A percentile compares a stretch with the other conserved stretches of the same genome.
Evolutionary conservation across 2,888 invertebrate genomes (phyloP).

Genomic region (Lochmaea capreae): DNA sequence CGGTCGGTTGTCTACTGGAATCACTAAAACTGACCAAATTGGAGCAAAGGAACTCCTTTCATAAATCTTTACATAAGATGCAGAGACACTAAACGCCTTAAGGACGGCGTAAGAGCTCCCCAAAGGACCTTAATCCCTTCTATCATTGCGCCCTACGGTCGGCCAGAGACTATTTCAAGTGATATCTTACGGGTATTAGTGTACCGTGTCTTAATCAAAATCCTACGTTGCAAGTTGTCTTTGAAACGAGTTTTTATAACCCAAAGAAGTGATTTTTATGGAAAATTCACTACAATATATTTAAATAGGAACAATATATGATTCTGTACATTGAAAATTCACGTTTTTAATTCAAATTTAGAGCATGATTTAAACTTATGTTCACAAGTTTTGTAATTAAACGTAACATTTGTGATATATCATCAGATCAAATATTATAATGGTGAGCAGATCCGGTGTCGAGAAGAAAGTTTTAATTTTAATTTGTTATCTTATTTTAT

Average conservation of each 20-base stretch:
- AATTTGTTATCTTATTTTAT: too few species aligned
- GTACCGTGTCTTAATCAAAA: constrained; percentile 37
- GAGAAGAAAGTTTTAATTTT: too few species aligned
- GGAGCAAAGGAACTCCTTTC: constrained; percentile 48
- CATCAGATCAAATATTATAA: too few species aligned
- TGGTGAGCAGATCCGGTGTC: too few species aligned
- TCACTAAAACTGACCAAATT: constrained; percentile 56
- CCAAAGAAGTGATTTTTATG: neutral
- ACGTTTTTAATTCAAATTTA: neutral
- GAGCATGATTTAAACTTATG: too few species aligned
- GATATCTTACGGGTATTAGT: constrained; percentile 47
- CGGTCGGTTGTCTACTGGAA: constrained; percentile 44
- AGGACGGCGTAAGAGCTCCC: constrained; percentile 55
- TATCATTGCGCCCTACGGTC: constrained; percentile 57
- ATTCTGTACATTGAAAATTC: too few species aligned
- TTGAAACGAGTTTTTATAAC: neutral
- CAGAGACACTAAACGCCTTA: constrained; percentile 57
- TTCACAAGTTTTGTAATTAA: too few species aligned
- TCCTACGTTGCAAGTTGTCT: constrained; percentile 1
- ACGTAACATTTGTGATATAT: too few species aligned
- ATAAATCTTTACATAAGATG: constrained; percentile 62
- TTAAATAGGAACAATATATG: neutral
- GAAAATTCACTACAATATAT: neutral
- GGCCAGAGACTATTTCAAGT: constrained; percentile 52
- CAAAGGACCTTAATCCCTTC: constrained; percentile 57